Evolutionary conservation across 1,140 invertebrate genomes (phyloP), one percentile per base, ranked within the genome.

Genomic region (Sycophaga agraensis): DNA sequence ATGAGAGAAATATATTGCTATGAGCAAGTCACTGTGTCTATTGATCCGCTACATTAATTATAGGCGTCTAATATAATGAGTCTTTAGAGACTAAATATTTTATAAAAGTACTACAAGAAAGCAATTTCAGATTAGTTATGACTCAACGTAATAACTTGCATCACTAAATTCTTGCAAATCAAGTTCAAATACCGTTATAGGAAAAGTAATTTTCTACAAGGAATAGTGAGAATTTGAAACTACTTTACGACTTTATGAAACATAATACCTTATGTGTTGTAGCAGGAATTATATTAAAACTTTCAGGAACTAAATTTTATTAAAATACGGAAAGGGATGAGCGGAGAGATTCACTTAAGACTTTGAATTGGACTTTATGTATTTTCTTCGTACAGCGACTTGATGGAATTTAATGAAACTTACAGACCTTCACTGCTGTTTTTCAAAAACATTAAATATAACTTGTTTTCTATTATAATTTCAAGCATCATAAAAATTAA

Each of bases 261-360:
- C 42, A 54, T 55, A 62, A 48, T 62, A 53, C 17, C 42, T 39
- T 54, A 55, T 22, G 51, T 43, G 43, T 40, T 48, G 37, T 48
- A 56, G 45, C 45, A 2, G 39, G 43, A 63, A 55, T 56, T 63
- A 42, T 63, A 56, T 63, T 50, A 63, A 63, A 63, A 56, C 37
- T 63, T 56, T 56, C 45, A 42, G 39, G 53, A 63, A 56, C 35
- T 56, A 63, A 49, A 51, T 54, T 55, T 48, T 63, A 63, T 56
- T 61, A 42, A 61, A 61, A 61, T 49, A 61, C 37, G 60, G 46
- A 37, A 34, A 35, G 17, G 35, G 60, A 63, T 48, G 51, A 55
- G 35, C 42, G 51, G 19, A 53, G 9, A 53, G 37, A 19, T 48
- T 50, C 26, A 43, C 17, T 35, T 46, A 28, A 53, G 39, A 60